These are phyloP conservation scores for Onchidella celtica DNA, from an alignment of 2,888 invertebrate genomes.

Conservation along the genomic window DNA sequence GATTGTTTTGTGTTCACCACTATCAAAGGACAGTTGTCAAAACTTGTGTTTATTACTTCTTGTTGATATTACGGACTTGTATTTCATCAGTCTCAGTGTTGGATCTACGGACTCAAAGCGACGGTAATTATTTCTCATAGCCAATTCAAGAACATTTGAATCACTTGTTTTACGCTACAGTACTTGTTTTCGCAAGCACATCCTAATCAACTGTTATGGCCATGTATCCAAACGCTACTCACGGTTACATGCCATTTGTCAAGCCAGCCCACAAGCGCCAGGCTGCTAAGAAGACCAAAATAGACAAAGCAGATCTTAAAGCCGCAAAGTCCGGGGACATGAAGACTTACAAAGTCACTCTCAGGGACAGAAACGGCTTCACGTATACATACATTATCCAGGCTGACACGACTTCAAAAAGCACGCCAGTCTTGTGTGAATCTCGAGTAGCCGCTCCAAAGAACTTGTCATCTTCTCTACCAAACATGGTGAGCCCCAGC, in stretches of 20 bases:
- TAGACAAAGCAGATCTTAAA: conserved; percentile 56
- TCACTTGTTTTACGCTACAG: neutral
- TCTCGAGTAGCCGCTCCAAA: conserved; percentile 55
- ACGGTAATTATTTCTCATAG: too few relatives aligned
- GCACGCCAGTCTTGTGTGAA: conserved; percentile 68
- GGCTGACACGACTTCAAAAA: conserved; percentile 71
- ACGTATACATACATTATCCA: conserved; percentile 74
- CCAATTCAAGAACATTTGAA: too few relatives aligned
- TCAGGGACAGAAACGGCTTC: conserved; percentile 71
- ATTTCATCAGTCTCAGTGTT: neutral
- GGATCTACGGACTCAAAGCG: too few relatives aligned
- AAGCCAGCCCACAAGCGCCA: conserved; percentile 63
- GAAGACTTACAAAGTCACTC: conserved; percentile 73
- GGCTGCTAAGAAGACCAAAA: conserved; percentile 63
- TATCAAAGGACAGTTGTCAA: neutral
- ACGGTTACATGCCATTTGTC: conserved; percentile 76
- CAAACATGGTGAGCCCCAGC: conserved; percentile 46
- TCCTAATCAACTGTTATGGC: conserved; percentile 57
- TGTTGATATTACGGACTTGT: neutral
- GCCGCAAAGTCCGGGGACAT: conserved; percentile 52
- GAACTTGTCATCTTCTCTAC: conserved; percentile 51
- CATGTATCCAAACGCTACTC: conserved; percentile 76
- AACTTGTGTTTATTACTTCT: neutral
- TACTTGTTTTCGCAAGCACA: neutral
- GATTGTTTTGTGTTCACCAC: neutral